Evolutionary conservation across 2,888 invertebrate species (phyloP).

Genomic region (Mythimna impura): DNA sequence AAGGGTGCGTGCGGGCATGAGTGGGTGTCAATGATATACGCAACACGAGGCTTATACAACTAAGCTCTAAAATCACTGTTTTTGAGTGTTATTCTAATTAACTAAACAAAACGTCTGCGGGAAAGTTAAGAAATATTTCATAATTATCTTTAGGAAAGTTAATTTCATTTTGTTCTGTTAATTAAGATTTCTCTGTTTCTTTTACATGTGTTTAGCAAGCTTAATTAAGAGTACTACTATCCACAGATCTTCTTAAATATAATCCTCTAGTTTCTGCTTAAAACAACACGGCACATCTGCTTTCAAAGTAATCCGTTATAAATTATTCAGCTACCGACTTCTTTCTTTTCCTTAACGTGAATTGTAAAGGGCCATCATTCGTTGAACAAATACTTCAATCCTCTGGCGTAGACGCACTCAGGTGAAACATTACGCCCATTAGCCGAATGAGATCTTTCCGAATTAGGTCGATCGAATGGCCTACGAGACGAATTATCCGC

Average conservation of each 20-base stretch:
- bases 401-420: constrained; percentile 74
- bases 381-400: constrained; percentile 73
- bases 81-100: neutral
- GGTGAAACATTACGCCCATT: constrained; percentile 84
- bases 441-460: constrained; percentile 78
- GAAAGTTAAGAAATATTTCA: neutral
- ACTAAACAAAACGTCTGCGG: neutral
- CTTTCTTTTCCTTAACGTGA: constrained; percentile 59
- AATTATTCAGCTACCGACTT: constrained; percentile 61
- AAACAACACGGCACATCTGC: constrained; percentile 51
- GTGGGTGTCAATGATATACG: neutral
- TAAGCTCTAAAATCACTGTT: neutral
- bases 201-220: neutral
- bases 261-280: constrained; percentile 11
- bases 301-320: constrained; percentile 51
- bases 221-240: constrained; percentile 5
- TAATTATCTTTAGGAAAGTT: neutral
- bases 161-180: neutral
- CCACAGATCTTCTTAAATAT: constrained; percentile 5
- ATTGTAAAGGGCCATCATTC: constrained; percentile 66
- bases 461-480: constrained; percentile 83
- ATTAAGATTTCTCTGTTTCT: neutral
- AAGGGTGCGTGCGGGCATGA: constrained; percentile 7
- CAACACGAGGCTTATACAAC: neutral
- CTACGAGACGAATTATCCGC: constrained; percentile 80